These are phyloP conservation scores for Melitaea cinxia DNA, from an alignment of 1,140 invertebrate genomes.

Conservation along the genomic window DNA sequence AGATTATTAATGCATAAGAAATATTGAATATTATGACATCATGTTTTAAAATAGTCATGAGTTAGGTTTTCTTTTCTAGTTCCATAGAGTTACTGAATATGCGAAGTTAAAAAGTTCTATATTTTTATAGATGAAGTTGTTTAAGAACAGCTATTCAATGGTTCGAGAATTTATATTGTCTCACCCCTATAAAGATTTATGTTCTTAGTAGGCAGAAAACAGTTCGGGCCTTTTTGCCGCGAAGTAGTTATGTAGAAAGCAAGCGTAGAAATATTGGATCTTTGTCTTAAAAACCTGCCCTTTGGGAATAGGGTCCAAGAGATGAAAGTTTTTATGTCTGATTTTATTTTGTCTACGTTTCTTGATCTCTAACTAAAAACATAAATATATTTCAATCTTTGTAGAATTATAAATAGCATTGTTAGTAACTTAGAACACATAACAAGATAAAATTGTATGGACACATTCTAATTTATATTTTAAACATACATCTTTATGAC, in stretches of 20 bases:
- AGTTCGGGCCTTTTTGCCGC: slow-evolving; percentile 29
- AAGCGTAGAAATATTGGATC: slow-evolving; percentile 6
- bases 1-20: neutral
- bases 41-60: too few species aligned
- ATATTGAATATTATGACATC: too few species aligned
- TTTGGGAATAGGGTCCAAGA: neutral
- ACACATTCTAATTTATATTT: too few species aligned
- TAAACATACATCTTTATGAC: too few species aligned
- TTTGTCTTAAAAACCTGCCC: slow-evolving; percentile 1
- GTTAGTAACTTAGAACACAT: too few species aligned
- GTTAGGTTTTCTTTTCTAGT: too few species aligned
- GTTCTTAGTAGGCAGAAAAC: slow-evolving; percentile 34
- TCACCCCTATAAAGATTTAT: slow-evolving; percentile 41
- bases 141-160: slow-evolving; percentile 33
- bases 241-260: slow-evolving; percentile 1
- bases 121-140: slow-evolving; percentile 10
- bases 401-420: too few species aligned
- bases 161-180: slow-evolving; percentile 38
- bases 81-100: neutral
- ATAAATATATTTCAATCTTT: too few species aligned
- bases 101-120: neutral
- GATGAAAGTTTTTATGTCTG: neutral
- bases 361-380: too few species aligned
- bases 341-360: too few species aligned
- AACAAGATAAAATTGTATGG: too few species aligned